Percentiles rank a stretch among this genome's conserved stretches.
These are phyloP conservation scores for Trichopoda pennipes DNA, from an alignment of 2,888 invertebrate genomes.

Conservation along the genomic window DNA sequence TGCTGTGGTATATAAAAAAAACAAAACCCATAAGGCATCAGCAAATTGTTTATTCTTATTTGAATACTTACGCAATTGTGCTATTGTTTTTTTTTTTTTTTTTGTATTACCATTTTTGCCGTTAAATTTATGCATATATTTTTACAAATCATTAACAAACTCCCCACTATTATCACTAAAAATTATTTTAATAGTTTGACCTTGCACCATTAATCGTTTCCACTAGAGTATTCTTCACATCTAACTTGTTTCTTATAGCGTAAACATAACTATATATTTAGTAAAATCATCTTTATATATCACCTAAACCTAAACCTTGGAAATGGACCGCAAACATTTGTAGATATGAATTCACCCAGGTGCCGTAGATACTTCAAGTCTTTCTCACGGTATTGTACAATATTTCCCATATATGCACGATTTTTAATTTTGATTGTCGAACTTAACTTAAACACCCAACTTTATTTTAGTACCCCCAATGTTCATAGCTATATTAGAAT, in stretches of 20 bases:
- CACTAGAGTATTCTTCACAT: background rate
- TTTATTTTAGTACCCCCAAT: no score
- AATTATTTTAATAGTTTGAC: background rate
- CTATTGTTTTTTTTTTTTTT: background rate
- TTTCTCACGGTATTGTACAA: slow-evolving; percentile 37
- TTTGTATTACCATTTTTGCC: background rate
- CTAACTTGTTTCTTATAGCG: background rate
- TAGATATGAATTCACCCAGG: slow-evolving; percentile 50
- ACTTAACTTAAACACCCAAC: slow-evolving; percentile 22
- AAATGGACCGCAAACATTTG: slow-evolving; percentile 43
- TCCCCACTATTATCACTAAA: background rate
- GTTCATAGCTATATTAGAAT: slow-evolving; percentile 30
- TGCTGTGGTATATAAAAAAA: no score
- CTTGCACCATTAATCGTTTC: background rate
- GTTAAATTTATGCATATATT: no score
- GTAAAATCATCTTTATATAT: slow-evolving; percentile 37
- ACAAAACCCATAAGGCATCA: slow-evolving; percentile 37
- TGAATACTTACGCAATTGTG: slow-evolving; percentile 34
- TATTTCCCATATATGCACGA: slow-evolving; percentile 41
- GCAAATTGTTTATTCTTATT: slow-evolving; percentile 52
- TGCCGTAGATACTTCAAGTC: background rate
- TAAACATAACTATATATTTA: background rate
- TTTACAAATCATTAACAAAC: background rate
- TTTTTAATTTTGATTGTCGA: no score
- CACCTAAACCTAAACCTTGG: slow-evolving; percentile 33